phyloP scores from a whole-genome alignment of 2,113 vertebrate species.

The Irena cyanogastra region DNA sequence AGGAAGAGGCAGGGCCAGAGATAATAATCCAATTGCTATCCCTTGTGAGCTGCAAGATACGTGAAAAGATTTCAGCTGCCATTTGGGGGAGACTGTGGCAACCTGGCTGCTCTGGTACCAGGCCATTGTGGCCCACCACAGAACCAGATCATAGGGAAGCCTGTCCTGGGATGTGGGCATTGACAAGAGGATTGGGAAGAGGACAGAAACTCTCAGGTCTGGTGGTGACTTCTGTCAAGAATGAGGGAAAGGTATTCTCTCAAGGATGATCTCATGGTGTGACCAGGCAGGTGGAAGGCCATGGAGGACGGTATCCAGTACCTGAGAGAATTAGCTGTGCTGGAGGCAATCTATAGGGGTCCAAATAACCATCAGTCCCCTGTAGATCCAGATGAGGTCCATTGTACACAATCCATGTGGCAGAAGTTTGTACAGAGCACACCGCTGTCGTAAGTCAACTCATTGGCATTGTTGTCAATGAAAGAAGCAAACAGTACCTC shows the following conservation, averaged over 20 bases:
- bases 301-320: neutral
- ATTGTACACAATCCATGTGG: neutral
- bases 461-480: neutral
- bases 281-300: neutral
- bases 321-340: neutral
- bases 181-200: neutral
- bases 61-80: neutral
- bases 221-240: accelerated
- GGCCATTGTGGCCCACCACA: accelerated
- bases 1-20: neutral
- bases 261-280: neutral
- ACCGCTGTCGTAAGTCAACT: accelerated
- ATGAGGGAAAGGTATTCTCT: neutral
- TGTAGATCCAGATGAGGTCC: neutral
- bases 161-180: neutral
- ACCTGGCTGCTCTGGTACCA: neutral
- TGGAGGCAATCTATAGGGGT: neutral
- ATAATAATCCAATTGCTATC: neutral
- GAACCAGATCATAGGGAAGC: neutral
- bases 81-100: neutral
- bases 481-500: neutral
- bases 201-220: neutral
- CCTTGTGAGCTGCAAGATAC: neutral
- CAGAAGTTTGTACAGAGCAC: neutral
- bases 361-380: neutral